These are phyloP conservation scores for Hirudinaria manillensis DNA, from an alignment of 2,888 invertebrate species.

Conservation along the genomic window DNA sequence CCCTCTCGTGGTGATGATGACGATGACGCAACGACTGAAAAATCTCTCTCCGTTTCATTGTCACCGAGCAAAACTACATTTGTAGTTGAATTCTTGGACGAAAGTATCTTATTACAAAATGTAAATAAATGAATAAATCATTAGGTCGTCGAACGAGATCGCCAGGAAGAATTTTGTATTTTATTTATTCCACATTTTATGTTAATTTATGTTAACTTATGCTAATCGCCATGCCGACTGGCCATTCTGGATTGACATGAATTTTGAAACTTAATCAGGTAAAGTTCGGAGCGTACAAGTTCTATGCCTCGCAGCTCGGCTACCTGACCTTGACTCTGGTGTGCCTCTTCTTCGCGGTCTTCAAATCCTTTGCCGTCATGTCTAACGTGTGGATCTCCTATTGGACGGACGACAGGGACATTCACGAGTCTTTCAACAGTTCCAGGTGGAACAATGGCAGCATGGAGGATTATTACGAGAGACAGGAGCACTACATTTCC, in stretches of 20 bases:
- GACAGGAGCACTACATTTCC: conserved; percentile 1
- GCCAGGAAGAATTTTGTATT: too few relatives aligned
- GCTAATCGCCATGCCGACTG: too few relatives aligned
- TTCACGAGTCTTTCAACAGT: neutral
- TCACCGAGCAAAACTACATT: too few relatives aligned
- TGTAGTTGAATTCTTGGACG: neutral
- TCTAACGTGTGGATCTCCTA: neutral
- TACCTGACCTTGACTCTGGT: neutral
- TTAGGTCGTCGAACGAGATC: neutral
- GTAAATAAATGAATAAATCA: neutral
- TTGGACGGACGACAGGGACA: neutral
- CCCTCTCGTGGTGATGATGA: neutral
- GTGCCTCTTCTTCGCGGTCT: neutral
- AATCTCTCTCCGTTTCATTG: too few relatives aligned
- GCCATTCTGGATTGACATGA: too few relatives aligned
- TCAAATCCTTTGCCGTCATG: neutral
- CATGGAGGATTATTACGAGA: neutral
- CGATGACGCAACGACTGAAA: conserved; percentile 8
- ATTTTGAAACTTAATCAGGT: too few relatives aligned
- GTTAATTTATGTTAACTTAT: too few relatives aligned
- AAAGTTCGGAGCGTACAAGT: neutral
- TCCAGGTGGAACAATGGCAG: neutral
- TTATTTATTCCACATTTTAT: neutral
- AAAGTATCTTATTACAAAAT: neutral
- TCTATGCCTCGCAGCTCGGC: conserved; percentile 1